Evolutionary conservation across 2,888 invertebrate species (phyloP).

Genomic region (Eugnorisma glareosa): DNA sequence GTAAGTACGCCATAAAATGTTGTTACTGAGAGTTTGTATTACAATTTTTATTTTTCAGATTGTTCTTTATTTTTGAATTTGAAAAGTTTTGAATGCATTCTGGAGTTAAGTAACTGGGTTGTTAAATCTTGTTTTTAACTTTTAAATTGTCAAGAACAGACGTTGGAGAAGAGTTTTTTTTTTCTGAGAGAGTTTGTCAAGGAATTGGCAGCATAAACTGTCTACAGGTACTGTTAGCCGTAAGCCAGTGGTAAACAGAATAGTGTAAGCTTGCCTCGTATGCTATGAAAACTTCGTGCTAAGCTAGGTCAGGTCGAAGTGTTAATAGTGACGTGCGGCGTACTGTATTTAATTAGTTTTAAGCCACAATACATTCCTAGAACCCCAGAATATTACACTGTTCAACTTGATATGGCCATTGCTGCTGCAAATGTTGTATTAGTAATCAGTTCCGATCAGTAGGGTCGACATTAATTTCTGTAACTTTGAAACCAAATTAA

Average conservation of each 20-base stretch:
- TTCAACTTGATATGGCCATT: neutral
- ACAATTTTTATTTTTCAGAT: conserved; percentile 53
- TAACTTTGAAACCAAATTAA: neutral
- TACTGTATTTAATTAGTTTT: neutral
- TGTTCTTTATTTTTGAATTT: conserved; percentile 54
- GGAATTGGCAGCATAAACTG: neutral
- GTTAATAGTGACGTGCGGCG: neutral
- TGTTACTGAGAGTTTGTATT: conserved; percentile 40
- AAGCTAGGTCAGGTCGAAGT: neutral
- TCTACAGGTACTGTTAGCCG: neutral
- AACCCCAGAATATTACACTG: neutral
- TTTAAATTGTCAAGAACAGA: conserved; percentile 11
- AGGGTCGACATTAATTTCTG: neutral
- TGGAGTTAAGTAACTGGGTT: conserved; percentile 37
- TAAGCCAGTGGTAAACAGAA: neutral
- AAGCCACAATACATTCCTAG: neutral
- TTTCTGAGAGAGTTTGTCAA: neutral
- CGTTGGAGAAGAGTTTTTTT: neutral
- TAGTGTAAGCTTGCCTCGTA: neutral
- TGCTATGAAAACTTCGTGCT: neutral
- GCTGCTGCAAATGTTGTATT: neutral
- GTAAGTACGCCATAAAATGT: conserved; percentile 51
- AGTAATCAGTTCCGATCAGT: neutral
- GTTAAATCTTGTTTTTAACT: conserved; percentile 30
- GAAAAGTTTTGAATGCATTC: conserved; percentile 56